These are phyloP conservation scores for Tenualosa ilisha DNA, from an alignment of 2,797 vertebrate species.

Conservation along the genomic window DNA sequence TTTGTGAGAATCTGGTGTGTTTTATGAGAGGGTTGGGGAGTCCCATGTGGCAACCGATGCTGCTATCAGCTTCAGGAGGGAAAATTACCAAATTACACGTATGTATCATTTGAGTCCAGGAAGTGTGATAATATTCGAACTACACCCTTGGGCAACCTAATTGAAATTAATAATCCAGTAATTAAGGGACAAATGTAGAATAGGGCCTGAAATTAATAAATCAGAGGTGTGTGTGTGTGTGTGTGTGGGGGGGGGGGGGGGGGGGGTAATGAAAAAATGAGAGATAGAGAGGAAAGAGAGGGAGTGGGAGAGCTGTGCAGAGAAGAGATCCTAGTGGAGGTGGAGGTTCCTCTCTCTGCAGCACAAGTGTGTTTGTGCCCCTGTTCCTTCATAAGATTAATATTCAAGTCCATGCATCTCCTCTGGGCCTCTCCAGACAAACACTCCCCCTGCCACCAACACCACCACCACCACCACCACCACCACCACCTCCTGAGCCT, in stretches of 20 bases:
- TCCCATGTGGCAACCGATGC: background rate
- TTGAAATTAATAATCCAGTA: constrained; percentile 16
- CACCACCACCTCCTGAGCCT: background rate
- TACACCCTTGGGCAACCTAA: constrained; percentile 9
- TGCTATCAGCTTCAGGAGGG: background rate
- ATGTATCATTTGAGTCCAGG: background rate
- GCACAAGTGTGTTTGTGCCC: constrained; percentile 46
- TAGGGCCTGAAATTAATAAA: constrained; percentile 49
- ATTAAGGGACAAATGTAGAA: constrained; percentile 47
- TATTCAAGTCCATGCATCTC: constrained; percentile 47
- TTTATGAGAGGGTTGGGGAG: constrained; percentile 4
- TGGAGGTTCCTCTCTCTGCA: background rate
- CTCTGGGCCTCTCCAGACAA: constrained; percentile 45
- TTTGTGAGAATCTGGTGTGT: background rate
- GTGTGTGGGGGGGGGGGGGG: background rate
- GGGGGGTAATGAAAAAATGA: background rate
- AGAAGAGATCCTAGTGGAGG: background rate
- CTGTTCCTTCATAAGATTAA: constrained; percentile 48
- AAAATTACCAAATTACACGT: constrained; percentile 2
- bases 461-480: background rate
- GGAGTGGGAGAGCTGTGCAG: background rate
- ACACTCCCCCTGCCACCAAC: constrained; percentile 5
- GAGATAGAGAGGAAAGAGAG: background rate
- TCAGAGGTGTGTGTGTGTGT: too few relatives aligned
- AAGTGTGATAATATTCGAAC: background rate